A percentile compares a stretch with the other conserved stretches of the same genome.
Evolutionary conservation across 2,113 vertebrate species (phyloP).

Genomic region (Thamnophis sirtalis): DNA sequence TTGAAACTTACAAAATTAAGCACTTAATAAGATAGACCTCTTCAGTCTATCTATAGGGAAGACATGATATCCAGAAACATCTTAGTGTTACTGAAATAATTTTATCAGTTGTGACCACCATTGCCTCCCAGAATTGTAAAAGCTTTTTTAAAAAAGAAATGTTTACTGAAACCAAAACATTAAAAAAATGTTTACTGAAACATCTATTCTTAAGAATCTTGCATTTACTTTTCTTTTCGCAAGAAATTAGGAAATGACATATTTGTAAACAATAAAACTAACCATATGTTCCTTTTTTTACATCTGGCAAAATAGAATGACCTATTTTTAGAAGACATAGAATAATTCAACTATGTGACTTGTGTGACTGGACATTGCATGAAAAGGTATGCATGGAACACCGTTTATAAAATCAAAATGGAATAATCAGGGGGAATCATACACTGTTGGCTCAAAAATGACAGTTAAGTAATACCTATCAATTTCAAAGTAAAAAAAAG

Average conservation of each 20-base stretch:
- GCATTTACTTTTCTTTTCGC: background rate
- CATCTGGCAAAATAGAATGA: background rate
- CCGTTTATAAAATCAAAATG: background rate
- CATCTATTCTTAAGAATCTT: background rate
- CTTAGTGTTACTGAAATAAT: background rate
- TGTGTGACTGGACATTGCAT: background rate
- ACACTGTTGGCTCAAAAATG: background rate
- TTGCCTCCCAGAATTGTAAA: background rate
- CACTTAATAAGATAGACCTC: slow-evolving; percentile 2
- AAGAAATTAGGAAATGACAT: background rate
- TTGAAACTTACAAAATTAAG: background rate
- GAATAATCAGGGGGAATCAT: background rate
- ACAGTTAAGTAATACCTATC: background rate
- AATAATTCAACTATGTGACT: background rate
- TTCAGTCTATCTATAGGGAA: background rate
- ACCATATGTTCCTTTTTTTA: background rate
- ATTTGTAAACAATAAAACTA: background rate
- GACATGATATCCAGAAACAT: background rate
- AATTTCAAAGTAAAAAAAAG: background rate
- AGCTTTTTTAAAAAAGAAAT: background rate
- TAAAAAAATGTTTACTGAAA: background rate
- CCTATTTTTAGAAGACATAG: background rate
- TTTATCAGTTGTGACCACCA: background rate
- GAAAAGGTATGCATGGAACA: background rate
- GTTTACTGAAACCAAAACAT: background rate